Conservation (phyloP, 2,888 invertebrate genomes). For the Pseudococcus viburni region DNA sequence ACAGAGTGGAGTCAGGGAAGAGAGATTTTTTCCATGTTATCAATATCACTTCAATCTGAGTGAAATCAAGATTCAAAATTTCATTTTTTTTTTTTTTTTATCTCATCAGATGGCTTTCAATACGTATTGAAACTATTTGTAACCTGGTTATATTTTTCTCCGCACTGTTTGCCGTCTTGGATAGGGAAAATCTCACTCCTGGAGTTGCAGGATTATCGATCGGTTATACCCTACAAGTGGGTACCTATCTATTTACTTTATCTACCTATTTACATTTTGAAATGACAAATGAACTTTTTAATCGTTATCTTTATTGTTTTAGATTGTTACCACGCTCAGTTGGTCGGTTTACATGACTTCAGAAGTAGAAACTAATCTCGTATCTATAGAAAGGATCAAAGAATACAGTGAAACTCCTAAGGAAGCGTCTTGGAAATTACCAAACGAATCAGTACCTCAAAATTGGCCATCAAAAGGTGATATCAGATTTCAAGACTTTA, state of each 20-base stretch:
- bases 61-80: too few species aligned
- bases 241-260: background rate
- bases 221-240: conserved; percentile 86
- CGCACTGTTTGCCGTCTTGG: conserved; percentile 91
- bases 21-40: too few species aligned
- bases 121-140: conserved; percentile 96
- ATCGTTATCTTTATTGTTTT: too few species aligned
- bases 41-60: too few species aligned
- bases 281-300: too few species aligned
- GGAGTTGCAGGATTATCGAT: conserved; percentile 91
- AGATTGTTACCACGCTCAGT: conserved; percentile 95
- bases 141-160: conserved; percentile 96
- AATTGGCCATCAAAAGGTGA: conserved; percentile 87
- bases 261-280: too few species aligned
- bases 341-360: conserved; percentile 97
- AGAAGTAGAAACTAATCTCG: conserved; percentile 97
- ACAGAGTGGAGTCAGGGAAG: too few species aligned
- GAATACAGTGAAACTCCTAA: conserved; percentile 92
- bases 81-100: background rate
- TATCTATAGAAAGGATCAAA: conserved; percentile 96
- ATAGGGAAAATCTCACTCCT: conserved; percentile 79
- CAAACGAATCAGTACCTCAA: conserved; percentile 69
- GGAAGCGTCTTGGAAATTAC: conserved; percentile 69
- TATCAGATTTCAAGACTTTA: conserved; percentile 85
- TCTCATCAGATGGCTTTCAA: conserved; percentile 86